phyloP scores from a whole-genome alignment of 2,797 vertebrate genomes.

The Acridotheres tristis region DNA sequence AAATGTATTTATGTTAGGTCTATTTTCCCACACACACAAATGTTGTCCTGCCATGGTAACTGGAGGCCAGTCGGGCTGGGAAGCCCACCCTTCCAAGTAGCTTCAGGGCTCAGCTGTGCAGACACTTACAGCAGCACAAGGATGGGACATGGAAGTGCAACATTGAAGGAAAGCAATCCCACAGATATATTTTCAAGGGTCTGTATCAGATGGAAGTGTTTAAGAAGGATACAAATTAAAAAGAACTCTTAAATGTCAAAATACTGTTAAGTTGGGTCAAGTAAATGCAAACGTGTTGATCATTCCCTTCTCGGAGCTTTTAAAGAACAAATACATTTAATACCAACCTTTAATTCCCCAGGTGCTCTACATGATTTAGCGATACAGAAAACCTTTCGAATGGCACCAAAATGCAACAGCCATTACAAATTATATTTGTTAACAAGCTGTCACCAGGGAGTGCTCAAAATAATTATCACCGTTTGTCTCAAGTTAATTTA shows the following conservation, averaged over 20 bases:
- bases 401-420: neutral
- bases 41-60: neutral
- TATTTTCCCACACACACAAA: neutral
- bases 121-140: neutral
- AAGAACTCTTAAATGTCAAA: neutral
- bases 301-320: neutral
- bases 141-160: neutral
- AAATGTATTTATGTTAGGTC: neutral
- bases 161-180: neutral
- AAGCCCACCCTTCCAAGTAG: neutral
- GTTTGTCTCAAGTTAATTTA: constrained; percentile 24
- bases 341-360: neutral
- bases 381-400: neutral
- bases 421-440: constrained; percentile 25
- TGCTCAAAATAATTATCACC: constrained; percentile 47
- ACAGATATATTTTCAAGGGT: neutral
- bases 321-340: neutral
- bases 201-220: neutral
- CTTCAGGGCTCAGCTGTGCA: neutral
- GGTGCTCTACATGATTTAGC: neutral
- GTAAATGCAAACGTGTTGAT: neutral
- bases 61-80: too few relatives aligned
- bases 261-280: neutral
- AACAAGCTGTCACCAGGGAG: constrained; percentile 27
- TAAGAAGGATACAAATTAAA: neutral